phyloP scores from a whole-genome alignment of 1,140 invertebrate species.

The Sinella curviseta region DNA sequence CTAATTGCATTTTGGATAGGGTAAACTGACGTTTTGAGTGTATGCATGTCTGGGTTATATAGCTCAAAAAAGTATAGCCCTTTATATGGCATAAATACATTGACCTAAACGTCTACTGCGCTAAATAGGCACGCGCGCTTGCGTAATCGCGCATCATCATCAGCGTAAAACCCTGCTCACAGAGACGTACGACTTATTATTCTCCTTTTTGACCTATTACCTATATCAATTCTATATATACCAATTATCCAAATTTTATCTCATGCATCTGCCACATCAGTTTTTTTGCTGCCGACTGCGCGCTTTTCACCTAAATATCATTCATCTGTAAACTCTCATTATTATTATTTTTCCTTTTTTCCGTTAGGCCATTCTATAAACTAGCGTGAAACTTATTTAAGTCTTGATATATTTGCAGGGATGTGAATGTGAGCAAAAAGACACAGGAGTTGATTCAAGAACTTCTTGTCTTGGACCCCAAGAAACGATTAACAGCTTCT shows the following conservation, averaged over 20 bases:
- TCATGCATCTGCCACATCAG: no score
- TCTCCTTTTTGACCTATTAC: not conserved
- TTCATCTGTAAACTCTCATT: not conserved
- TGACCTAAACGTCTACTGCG: slow-evolving; percentile 13
- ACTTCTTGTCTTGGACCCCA: slow-evolving; percentile 63
- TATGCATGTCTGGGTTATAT: slow-evolving; percentile 12
- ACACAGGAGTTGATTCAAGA: slow-evolving; percentile 62
- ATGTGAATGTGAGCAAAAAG: slow-evolving; percentile 62
- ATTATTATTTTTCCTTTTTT: not conserved
- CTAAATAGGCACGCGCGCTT: not conserved
- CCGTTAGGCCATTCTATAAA: not conserved
- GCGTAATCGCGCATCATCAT: not conserved
- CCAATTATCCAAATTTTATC: no score
- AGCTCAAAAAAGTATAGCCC: not conserved
- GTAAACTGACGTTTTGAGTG: slow-evolving; percentile 6
- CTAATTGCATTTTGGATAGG: not conserved
- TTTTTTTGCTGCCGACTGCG: no score
- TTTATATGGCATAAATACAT: slow-evolving; percentile 8
- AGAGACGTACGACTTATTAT: slow-evolving; percentile 16
- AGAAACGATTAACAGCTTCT: slow-evolving; percentile 61
- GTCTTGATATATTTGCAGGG: slow-evolving; percentile 54
- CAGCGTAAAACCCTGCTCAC: slow-evolving; percentile 6
- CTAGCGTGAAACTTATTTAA: not conserved
- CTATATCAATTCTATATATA: not conserved
- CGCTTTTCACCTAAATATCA: not conserved